Conservation (phyloP, 2,113 vertebrate species). For the Eulemur rufifrons region DNA sequence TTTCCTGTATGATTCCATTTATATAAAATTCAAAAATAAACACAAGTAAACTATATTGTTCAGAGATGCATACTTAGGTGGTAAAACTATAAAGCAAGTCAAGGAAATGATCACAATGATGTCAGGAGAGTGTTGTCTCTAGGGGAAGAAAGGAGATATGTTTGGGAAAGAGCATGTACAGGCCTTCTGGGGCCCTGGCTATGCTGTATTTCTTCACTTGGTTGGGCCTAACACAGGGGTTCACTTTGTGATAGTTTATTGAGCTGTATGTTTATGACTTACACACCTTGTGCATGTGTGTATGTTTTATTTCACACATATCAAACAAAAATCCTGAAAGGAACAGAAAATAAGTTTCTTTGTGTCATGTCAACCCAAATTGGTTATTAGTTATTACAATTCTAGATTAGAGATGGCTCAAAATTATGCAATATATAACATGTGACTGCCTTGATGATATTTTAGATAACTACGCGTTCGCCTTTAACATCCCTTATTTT, state of each 20-base stretch:
- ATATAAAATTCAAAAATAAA: not conserved
- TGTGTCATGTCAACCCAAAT: not conserved
- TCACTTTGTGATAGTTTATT: not conserved
- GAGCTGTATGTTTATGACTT: not conserved
- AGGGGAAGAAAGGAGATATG: not conserved
- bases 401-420: not conserved
- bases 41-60: not conserved
- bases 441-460: not conserved
- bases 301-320: not conserved
- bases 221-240: not conserved
- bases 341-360: not conserved
- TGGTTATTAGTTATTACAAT: not conserved
- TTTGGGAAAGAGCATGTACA: rapidly evolving
- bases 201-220: not conserved
- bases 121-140: not conserved
- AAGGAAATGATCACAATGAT: not conserved
- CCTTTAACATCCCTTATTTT: not conserved
- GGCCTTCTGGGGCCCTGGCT: not conserved
- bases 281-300: not conserved
- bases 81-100: not conserved
- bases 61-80: not conserved
- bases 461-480: not conserved
- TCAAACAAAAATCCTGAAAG: not conserved
- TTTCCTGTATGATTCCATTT: not conserved
- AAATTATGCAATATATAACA: not conserved